phyloP scores from a whole-genome alignment of 2,113 vertebrate genomes.

The human region DNA sequence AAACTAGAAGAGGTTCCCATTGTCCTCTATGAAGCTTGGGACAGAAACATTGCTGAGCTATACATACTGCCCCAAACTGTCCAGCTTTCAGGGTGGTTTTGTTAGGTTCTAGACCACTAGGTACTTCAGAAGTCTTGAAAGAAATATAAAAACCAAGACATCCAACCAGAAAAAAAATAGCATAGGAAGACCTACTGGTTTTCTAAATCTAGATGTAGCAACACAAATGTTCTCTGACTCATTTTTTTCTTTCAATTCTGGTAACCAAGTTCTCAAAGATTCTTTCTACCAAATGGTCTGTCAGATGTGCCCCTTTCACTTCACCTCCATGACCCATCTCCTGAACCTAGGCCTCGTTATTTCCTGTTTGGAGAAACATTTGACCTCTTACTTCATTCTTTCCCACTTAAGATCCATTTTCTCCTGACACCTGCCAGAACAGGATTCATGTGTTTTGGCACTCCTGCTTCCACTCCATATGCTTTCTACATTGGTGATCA shows the following conservation, averaged over 20 bases:
- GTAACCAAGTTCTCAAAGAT: neutral
- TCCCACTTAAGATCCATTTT: neutral
- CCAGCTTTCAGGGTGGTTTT: neutral
- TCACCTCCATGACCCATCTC: neutral
- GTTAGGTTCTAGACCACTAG: neutral
- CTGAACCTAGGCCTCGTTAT: neutral
- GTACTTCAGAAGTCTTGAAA: neutral
- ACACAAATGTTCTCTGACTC: neutral
- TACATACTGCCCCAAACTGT: neutral
- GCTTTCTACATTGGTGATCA: neutral
- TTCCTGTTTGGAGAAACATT: neutral
- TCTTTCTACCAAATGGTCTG: neutral
- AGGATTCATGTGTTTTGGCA: neutral
- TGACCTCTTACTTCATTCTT: neutral
- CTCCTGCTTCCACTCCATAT: neutral
- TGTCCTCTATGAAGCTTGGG: neutral
- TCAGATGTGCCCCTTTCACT: neutral
- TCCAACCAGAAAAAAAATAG: neutral
- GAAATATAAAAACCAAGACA: neutral
- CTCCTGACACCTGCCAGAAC: neutral
- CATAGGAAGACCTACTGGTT: neutral
- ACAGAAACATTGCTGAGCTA: neutral
- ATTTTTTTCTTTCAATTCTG: neutral
- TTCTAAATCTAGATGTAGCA: neutral
- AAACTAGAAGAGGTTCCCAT: neutral